Base-by-base conservation (phyloP, 2,113 vertebrate genomes). In the Sinocyclocheilus anophthalmus region DNA sequence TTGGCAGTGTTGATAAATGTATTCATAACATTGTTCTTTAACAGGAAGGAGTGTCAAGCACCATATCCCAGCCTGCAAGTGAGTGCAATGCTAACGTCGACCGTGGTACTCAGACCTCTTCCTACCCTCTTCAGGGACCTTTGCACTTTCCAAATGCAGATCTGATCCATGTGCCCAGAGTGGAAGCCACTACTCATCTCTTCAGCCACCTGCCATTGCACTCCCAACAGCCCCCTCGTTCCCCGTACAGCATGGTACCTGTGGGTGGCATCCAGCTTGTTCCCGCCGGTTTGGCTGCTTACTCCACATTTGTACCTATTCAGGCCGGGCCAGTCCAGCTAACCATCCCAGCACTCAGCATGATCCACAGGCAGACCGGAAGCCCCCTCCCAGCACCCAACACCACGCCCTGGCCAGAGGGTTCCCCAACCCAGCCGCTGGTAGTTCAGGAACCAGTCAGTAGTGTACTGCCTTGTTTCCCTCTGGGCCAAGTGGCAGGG, bases 121-220 rank as follows among this genome's bases (percentile, higher is more conserved):
- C 20, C 87, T 0, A 90, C 7, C 91, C 90, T 0, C 86, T 89
- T 78, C 96, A 95, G 20, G 94, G 92, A 75, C 92, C 94, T 48
- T 88, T 84, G 2, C 93, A 92, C 2, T 91, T 89, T 5, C 88
- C 92, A n/a, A 87, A 81, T 0, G 95, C 88, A 30, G 90, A 76
- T 0, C 5, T 92, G 0, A 9, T 92, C 13, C 91, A 89, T 0
- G 87, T 93, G 50, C 69, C n/a, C 0, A 91, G 94, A 77, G 42
- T 94, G 20, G 90, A 88, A 91, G 16, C 95, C 86, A 88, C 96
- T 93, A 81, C 93, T 16, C 97, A 95, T 87, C 91, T 99, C 87
- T 99, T 98, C 88, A 99, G 98, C 91, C 98, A 99, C 93, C 96
- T 99, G 5, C 98, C 98, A 20, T 88, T 98, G 92, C 98, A 99